Percentiles rank a stretch among this genome's conserved stretches.
These are phyloP conservation scores for Tretioscincus oriximinensis DNA, from an alignment of 2,113 vertebrate genomes.

Conservation along the genomic window DNA sequence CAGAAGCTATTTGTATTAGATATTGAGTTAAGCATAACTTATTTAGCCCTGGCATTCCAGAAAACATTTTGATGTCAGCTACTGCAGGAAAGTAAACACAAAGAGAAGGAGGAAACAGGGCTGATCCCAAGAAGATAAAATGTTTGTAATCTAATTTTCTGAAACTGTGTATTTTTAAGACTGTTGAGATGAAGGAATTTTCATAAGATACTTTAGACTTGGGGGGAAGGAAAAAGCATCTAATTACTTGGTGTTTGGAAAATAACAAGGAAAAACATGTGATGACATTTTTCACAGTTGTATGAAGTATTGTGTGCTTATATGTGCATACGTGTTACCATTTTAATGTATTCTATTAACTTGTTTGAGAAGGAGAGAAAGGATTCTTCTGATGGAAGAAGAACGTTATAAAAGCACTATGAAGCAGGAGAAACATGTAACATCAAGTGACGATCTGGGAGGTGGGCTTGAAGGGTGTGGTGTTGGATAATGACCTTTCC, in stretches of 20 bases:
- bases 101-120: slow-evolving; percentile 77
- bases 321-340: slow-evolving; percentile 18
- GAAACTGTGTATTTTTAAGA: slow-evolving; percentile 69
- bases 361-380: background rate
- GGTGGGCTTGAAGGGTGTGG: no score
- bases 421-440: no score
- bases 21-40: slow-evolving; percentile 92
- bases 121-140: slow-evolving; percentile 81
- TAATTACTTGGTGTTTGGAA: slow-evolving; percentile 45
- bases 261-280: slow-evolving; percentile 21
- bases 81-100: slow-evolving; percentile 84
- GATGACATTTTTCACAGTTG: slow-evolving; percentile 18
- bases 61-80: slow-evolving; percentile 87
- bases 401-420: no score
- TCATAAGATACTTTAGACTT: slow-evolving; percentile 70
- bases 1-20: slow-evolving; percentile 84
- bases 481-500: no score
- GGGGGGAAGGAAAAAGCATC: slow-evolving; percentile 53
- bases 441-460: no score
- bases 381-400: background rate
- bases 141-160: slow-evolving; percentile 84
- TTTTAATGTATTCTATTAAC: background rate
- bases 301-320: background rate
- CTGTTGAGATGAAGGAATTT: slow-evolving; percentile 74
- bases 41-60: slow-evolving; percentile 83